Percentiles rank a stretch among this genome's conserved stretches.
Conservation (phyloP, 1,140 invertebrate species). For the Pomacea maculata region DNA sequence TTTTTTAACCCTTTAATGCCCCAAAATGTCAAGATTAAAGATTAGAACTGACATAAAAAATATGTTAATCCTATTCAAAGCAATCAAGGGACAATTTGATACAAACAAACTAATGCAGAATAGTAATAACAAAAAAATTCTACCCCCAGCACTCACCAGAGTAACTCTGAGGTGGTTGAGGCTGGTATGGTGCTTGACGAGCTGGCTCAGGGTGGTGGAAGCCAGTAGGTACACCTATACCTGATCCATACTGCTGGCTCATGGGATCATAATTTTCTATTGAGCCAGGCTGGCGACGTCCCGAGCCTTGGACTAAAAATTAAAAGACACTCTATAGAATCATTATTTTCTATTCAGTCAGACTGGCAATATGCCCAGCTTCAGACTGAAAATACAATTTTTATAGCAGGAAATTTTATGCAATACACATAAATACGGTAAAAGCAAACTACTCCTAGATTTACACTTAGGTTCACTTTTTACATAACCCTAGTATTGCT, state of each 20-base stretch:
- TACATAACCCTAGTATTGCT: too few relatives aligned
- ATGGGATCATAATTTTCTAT: constrained; percentile 96
- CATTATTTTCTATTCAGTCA: background rate
- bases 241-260: constrained; percentile 87
- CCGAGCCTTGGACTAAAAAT: constrained; percentile 7
- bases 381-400: too few relatives aligned
- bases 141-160: background rate
- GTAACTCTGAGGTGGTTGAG: constrained; percentile 5
- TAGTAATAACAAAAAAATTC: background rate
- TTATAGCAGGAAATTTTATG: too few relatives aligned
- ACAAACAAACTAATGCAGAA: background rate
- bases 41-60: too few relatives aligned
- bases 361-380: too few relatives aligned
- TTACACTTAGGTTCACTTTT: too few relatives aligned
- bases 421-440: too few relatives aligned
- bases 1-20: too few relatives aligned
- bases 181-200: constrained; percentile 21
- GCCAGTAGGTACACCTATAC: constrained; percentile 63
- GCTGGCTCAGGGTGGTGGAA: constrained; percentile 25
- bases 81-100: too few relatives aligned
- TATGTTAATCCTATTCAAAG: too few relatives aligned
- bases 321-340: background rate
- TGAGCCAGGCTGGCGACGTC: constrained; percentile 81
- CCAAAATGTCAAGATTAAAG: too few relatives aligned
- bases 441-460: too few relatives aligned